Conservation (phyloP, 1,140 invertebrate genomes). For the Melipona quadrifasciata region DNA sequence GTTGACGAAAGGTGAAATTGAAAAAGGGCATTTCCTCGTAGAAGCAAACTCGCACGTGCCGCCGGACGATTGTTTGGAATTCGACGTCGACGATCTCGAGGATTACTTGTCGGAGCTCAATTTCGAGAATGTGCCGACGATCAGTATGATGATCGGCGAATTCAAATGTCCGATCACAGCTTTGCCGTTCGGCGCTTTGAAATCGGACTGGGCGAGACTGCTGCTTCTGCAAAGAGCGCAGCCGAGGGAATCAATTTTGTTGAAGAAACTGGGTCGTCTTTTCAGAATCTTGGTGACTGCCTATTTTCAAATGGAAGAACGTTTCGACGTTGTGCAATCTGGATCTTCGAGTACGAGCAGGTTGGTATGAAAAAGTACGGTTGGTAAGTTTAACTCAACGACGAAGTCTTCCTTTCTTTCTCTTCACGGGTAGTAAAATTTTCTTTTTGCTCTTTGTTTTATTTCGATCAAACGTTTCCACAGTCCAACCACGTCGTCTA, state of each 20-base stretch:
- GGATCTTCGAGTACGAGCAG: not conserved
- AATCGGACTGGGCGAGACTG: constrained; percentile 68
- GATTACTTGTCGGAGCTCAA: constrained; percentile 46
- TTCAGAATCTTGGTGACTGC: constrained; percentile 61
- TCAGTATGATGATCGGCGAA: constrained; percentile 44
- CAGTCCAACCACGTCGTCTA: not conserved
- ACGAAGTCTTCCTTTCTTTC: too few relatives aligned
- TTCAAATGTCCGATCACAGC: constrained; percentile 38
- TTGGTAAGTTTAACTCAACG: not conserved
- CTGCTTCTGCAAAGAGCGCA: constrained; percentile 54
- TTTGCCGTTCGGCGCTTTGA: constrained; percentile 62
- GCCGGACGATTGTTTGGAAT: constrained; percentile 28
- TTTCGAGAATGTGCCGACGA: constrained; percentile 32
- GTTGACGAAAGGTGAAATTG: too few relatives aligned
- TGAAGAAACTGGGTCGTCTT: constrained; percentile 57
- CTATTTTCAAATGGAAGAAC: constrained; percentile 52
- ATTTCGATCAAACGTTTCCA: not conserved
- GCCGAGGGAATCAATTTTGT: constrained; percentile 54
- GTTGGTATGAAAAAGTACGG: not conserved
- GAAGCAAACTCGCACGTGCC: not conserved
- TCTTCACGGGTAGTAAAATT: not conserved
- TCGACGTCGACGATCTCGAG: constrained; percentile 50
- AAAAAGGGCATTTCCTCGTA: constrained; percentile 1
- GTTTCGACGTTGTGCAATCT: not conserved
- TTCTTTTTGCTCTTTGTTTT: not conserved